phyloP scores from a whole-genome alignment of 2,888 invertebrate genomes.

The Rotaria magnacalcarata region DNA sequence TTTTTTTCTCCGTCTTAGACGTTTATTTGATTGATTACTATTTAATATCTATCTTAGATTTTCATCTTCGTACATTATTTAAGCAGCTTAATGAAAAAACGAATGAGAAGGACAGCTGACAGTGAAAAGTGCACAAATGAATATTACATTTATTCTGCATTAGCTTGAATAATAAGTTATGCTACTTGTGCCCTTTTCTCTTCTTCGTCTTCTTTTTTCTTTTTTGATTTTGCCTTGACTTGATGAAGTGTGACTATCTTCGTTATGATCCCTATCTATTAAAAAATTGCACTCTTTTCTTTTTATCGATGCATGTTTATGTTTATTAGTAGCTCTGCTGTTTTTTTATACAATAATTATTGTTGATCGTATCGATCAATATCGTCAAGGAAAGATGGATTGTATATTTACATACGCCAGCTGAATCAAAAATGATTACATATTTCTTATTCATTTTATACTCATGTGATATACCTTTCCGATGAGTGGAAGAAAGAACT shows the following conservation, averaged over 20 bases:
- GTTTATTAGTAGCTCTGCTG: not conserved
- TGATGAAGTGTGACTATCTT: slow-evolving; percentile 3
- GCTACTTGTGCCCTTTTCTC: not conserved
- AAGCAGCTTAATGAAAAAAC: not conserved
- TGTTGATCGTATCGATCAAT: not conserved
- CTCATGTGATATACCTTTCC: not conserved
- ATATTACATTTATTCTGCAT: not conserved
- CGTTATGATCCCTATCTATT: not conserved
- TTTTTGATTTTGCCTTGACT: not conserved
- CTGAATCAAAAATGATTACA: not conserved
- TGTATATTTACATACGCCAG: not conserved
- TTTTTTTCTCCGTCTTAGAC: not conserved
- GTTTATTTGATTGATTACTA: not conserved
- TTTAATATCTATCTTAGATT: not conserved
- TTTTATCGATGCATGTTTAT: not conserved
- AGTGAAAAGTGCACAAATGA: not conserved
- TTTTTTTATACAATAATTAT: not conserved
- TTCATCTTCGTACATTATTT: not conserved
- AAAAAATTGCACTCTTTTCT: not conserved
- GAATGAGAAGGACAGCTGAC: not conserved
- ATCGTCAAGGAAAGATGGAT: not conserved
- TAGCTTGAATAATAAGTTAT: not conserved
- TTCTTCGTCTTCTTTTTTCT: not conserved
- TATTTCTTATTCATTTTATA: not conserved
- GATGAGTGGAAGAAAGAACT: not conserved